Evolutionary conservation across 37 sponge, comb jelly and placozoan species (phyloP).

Genomic region (Lycopodina hypogea): DNA sequence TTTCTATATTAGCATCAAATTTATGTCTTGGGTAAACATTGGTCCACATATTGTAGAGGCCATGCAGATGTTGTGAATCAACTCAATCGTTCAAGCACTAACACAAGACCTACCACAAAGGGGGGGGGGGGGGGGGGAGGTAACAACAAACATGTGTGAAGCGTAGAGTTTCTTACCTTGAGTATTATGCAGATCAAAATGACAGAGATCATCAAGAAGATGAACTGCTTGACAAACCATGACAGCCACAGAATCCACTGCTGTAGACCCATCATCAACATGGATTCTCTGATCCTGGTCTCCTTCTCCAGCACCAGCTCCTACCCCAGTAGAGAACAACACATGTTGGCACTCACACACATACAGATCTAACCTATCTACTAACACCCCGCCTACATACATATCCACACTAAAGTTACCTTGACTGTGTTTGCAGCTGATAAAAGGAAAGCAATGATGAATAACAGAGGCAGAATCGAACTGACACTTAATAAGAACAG

Average conservation of each 20-base stretch:
- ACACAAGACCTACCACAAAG: no score
- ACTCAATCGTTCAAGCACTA: no score
- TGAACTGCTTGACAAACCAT: conserved; percentile 86
- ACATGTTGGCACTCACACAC: background rate
- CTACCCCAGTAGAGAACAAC: conserved; percentile 35
- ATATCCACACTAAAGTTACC: conserved; percentile 8
- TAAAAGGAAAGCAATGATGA: conserved; percentile 81
- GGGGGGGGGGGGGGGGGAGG: no score
- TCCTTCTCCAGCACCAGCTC: conserved; percentile 86
- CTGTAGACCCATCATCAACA: conserved; percentile 97
- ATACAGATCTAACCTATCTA: no score
- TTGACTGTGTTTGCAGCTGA: conserved; percentile 70
- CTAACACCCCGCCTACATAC: no score
- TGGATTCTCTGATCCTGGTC: conserved; percentile 78
- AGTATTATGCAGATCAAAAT: conserved; percentile 61
- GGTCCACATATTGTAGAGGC: no score
- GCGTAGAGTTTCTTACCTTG: conserved; percentile 34
- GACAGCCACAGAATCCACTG: conserved; percentile 63
- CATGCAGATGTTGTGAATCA: no score
- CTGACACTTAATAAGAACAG: conserved; percentile 50
- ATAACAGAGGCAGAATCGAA: conserved; percentile 71
- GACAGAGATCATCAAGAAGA: conserved; percentile 75
- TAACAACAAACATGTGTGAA: background rate
- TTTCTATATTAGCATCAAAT: no score
- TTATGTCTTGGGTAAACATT: no score